Conservation (phyloP, 1,140 invertebrate species). For the Eupeodes corollae region DNA sequence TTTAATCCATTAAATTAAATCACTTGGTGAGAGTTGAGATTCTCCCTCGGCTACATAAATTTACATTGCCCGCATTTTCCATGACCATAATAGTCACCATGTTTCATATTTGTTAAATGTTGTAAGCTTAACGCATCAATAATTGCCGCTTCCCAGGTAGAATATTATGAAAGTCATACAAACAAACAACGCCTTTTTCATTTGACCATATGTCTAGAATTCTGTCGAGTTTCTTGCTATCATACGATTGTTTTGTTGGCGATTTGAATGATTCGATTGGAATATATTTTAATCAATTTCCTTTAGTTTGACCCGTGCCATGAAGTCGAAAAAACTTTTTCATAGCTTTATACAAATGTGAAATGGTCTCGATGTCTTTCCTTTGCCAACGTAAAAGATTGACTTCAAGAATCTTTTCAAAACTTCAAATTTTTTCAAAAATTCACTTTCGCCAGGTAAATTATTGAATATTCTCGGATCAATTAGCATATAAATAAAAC, state of each 20-base stretch:
- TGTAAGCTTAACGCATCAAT: conserved; percentile 72
- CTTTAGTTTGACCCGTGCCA: conserved; percentile 2
- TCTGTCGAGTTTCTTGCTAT: conserved; percentile 53
- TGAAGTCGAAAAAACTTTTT: conserved; percentile 43
- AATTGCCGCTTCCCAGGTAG: conserved; percentile 87
- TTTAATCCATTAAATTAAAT: conserved; percentile 53
- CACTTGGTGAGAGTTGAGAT: conserved; percentile 56
- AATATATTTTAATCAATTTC: conserved; percentile 8
- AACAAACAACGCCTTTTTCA: conserved; percentile 72
- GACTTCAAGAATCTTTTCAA: conserved; percentile 59
- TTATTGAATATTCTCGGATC: conserved; percentile 76
- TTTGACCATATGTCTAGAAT: conserved; percentile 83
- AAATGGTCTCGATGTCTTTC: conserved; percentile 72
- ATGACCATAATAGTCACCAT: conserved; percentile 81
- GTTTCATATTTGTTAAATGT: conserved; percentile 70
- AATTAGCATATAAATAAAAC: conserved; percentile 82
- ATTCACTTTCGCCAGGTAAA: conserved; percentile 45
- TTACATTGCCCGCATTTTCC: conserved; percentile 61
- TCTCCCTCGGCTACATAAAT: conserved; percentile 83
- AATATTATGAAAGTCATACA: conserved; percentile 85
- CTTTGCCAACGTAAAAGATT: conserved; percentile 68
- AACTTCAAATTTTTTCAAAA: conserved; percentile 40
- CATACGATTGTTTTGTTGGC: conserved; percentile 7
- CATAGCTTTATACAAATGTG: conserved; percentile 81
- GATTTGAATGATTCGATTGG: conserved; percentile 23